Evolutionary conservation across 2,797 vertebrate genomes (phyloP).

Genomic region (Microhierax caerulescens): DNA sequence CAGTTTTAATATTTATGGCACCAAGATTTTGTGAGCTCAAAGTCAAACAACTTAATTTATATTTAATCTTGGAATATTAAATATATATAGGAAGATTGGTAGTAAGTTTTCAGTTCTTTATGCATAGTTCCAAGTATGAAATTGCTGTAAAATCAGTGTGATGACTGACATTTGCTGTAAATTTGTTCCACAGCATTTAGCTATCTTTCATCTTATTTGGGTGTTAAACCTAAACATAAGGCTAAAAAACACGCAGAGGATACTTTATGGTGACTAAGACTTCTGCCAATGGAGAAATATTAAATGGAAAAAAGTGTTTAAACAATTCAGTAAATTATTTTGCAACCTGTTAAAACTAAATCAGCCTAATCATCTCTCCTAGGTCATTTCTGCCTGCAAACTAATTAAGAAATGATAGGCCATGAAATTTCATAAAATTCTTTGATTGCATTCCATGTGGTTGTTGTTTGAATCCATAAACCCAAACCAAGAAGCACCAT

Average conservation of each 20-base stretch:
- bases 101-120: background rate
- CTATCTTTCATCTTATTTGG: background rate
- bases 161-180: background rate
- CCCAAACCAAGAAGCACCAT: background rate
- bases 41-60: background rate
- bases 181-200: background rate
- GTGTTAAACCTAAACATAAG: background rate
- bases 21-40: background rate
- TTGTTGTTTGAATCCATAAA: background rate
- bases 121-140: background rate
- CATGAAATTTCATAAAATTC: background rate
- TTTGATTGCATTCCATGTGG: background rate
- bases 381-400: background rate
- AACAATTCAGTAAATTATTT: background rate
- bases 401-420: background rate
- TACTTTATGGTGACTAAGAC: background rate
- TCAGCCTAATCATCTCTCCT: background rate
- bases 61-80: conserved; percentile 13
- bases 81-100: background rate
- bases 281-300: background rate
- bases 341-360: background rate
- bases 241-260: background rate
- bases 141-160: conserved; percentile 2
- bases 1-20: conserved; percentile 11
- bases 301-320: background rate